Base-by-base conservation (phyloP, 1,140 invertebrate species). In the Batillaria attramentaria region DNA sequence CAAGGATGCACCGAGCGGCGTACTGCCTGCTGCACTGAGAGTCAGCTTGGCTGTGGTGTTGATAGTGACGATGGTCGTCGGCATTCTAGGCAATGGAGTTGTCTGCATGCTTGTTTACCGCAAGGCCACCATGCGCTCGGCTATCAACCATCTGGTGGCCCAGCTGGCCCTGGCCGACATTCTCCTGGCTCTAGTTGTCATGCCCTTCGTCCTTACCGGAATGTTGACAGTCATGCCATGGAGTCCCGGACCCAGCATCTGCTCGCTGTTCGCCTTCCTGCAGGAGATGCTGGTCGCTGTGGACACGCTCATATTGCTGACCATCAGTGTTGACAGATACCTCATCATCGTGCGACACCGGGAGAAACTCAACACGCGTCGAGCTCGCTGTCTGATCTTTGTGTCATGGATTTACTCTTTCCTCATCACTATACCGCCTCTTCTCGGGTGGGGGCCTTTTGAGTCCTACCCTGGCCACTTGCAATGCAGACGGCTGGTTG, bases 1-100 rank as follows among this genome's bases (percentile, higher is more conserved):
- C n/a, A n/a, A n/a, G n/a, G n/a, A n/a, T n/a, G n/a, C n/a, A n/a
- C n/a, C n/a, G n/a, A n/a, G n/a, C n/a, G n/a, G n/a, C n/a, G n/a
- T n/a, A n/a, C n/a, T n/a, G n/a, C n/a, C n/a, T n/a, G n/a, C n/a
- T n/a, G n/a, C n/a, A n/a, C n/a, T n/a, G 95, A 95, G 86, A 94
- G 96, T 81, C 97, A 96, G 84, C 93, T 93, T 82, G 94, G 97
- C 85, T 91, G 65, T 77, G n/a, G 37, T 83, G 4, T 57, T 84
- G 41, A 41, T 79, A 31, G 6, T 78, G n/a, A 79, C 79, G 42
- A 80, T 84, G 35, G 50, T 79, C 18, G 81, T 81, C 6, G 72
- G 81, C 20, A 60, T 82, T 16, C 46, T 50, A 28, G 85, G 85
- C n/a, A 86, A 86, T 75, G 43, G 54, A 41, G 41, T 86, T 39